Evolutionary conservation across 2,888 invertebrate species (phyloP).

Genomic region (Pammene aurita): DNA sequence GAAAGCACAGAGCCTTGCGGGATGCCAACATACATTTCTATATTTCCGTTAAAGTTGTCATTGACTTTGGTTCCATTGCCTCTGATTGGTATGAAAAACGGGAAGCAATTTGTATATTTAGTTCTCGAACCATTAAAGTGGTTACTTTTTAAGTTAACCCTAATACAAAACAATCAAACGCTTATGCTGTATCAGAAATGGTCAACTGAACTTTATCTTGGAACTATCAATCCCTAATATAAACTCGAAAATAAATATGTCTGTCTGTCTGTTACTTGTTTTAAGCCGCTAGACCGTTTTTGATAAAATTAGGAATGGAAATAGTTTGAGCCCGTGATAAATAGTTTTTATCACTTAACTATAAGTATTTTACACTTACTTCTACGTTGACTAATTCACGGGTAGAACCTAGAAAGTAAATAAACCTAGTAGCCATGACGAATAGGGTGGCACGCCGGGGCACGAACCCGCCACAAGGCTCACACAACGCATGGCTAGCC

Average conservation of each 20-base stretch:
- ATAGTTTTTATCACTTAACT: no score
- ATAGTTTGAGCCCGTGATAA: no score
- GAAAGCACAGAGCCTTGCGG: not conserved
- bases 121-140: not conserved
- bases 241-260: no score
- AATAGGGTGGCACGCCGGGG: slow-evolving; percentile 6
- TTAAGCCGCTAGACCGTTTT: no score
- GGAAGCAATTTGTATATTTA: not conserved
- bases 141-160: not conserved
- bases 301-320: no score
- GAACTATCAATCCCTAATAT: no score
- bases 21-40: not conserved
- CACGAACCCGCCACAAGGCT: slow-evolving; percentile 2
- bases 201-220: no score
- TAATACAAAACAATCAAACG: not conserved
- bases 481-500: slow-evolving; percentile 41
- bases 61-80: not conserved
- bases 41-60: not conserved
- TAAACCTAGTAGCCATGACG: not conserved
- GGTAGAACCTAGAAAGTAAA: not conserved
- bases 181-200: not conserved
- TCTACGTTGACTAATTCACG: no score
- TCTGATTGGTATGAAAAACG: not conserved
- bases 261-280: no score
- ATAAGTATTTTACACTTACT: no score